A percentile compares a stretch with the other conserved stretches of the same genome.
Conservation (phyloP, 2,888 invertebrate genomes). For the Eucera pruinosa region DNA sequence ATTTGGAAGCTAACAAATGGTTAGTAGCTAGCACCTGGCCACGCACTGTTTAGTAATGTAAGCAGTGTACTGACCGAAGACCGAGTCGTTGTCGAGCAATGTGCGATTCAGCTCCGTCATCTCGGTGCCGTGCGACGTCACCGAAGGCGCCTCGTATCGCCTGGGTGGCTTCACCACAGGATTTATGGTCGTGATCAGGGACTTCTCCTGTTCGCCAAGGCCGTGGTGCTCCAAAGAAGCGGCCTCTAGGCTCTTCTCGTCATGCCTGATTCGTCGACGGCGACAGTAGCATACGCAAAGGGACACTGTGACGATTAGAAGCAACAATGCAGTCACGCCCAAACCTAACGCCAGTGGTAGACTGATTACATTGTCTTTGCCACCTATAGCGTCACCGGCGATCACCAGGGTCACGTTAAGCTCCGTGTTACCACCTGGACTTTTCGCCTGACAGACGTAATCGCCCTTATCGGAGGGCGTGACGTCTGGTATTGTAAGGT, state of each 20-base stretch:
- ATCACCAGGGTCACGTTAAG: slow-evolving; percentile 89
- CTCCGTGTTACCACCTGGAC: slow-evolving; percentile 92
- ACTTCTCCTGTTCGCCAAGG: slow-evolving; percentile 93
- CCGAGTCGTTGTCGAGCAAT: slow-evolving; percentile 91
- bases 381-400: slow-evolving; percentile 77
- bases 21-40: slow-evolving; percentile 69
- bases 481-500: slow-evolving; percentile 89
- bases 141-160: slow-evolving; percentile 90
- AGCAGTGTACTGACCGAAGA: slow-evolving; percentile 88
- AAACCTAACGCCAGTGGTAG: slow-evolving; percentile 85
- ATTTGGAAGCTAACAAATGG: slow-evolving; percentile 43
- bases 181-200: slow-evolving; percentile 92
- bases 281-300: slow-evolving; percentile 87
- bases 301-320: slow-evolving; percentile 85
- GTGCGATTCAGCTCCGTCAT: slow-evolving; percentile 93
- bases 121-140: slow-evolving; percentile 91
- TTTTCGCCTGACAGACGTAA: slow-evolving; percentile 92
- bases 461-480: slow-evolving; percentile 89
- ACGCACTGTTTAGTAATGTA: slow-evolving; percentile 79
- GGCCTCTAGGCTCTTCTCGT: slow-evolving; percentile 86
- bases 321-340: slow-evolving; percentile 85
- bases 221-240: slow-evolving; percentile 91
- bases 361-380: slow-evolving; percentile 78
- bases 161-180: slow-evolving; percentile 93
- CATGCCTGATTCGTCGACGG: slow-evolving; percentile 85